These are phyloP conservation scores for Platycnemis pennipes DNA, from an alignment of 2,888 invertebrate genomes.

Conservation along the genomic window DNA sequence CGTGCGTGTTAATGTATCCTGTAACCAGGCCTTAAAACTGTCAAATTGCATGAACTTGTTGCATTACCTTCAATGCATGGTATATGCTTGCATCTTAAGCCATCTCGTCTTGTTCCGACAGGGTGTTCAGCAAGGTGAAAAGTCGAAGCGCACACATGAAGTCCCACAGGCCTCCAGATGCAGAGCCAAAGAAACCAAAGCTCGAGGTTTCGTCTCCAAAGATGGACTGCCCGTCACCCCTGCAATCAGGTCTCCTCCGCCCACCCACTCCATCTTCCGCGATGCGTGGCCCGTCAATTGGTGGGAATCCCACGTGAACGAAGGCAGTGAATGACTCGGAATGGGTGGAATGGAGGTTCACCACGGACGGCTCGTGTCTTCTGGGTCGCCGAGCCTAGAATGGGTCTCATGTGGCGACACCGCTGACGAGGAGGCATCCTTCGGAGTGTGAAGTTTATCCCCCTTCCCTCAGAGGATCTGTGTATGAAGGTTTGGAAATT, in stretches of 20 bases:
- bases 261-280: conserved; percentile 48
- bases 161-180: conserved; percentile 95
- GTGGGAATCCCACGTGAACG: conserved; percentile 55
- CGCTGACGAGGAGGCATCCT: background rate
- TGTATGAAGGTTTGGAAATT: conserved; percentile 6
- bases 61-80: too few species aligned
- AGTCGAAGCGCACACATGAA: conserved; percentile 99
- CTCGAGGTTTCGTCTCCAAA: conserved; percentile 74
- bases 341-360: background rate
- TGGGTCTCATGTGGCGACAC: background rate
- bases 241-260: conserved; percentile 54
- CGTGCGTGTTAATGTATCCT: too few species aligned
- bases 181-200: conserved; percentile 87
- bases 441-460: background rate
- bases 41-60: too few species aligned
- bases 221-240: conserved; percentile 57
- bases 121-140: conserved; percentile 98
- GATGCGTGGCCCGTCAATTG: conserved; percentile 38
- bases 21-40: too few species aligned
- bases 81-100: too few species aligned
- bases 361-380: background rate
- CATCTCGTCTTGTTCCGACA: conserved; percentile 81
- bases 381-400: background rate
- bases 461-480: background rate
- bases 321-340: background rate